These are phyloP conservation scores for Pogonocichla stellata DNA, from an alignment of 2,113 vertebrate genomes.

Conservation along the genomic window DNA sequence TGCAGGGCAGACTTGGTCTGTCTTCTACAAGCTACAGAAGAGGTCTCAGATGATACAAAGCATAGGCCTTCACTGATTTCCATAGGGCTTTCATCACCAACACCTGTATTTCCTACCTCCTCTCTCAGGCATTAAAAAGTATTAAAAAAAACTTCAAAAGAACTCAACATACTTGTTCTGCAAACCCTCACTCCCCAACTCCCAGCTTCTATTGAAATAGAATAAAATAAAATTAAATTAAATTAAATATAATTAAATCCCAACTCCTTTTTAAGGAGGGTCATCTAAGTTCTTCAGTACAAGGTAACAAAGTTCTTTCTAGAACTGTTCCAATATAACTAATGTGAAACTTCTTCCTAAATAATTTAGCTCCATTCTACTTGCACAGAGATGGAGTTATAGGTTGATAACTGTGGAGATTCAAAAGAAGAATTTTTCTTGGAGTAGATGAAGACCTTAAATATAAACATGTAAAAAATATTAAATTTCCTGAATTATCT, in stretches of 20 bases:
- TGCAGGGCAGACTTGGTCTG: background rate
- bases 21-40: background rate
- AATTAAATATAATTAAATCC: background rate
- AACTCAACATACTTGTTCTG: background rate
- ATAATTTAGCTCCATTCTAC: background rate
- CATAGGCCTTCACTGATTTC: background rate
- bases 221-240: background rate
- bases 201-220: background rate
- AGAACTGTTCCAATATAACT: background rate
- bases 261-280: background rate
- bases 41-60: background rate
- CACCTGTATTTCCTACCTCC: background rate
- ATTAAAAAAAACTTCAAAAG: background rate
- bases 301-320: background rate
- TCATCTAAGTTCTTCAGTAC: background rate
- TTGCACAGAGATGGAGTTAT: background rate
- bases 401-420: background rate
- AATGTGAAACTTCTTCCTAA: background rate
- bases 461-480: rapidly evolving
- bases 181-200: background rate
- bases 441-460: background rate
- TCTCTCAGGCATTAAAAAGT: background rate
- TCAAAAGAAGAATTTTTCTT: background rate
- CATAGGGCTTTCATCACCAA: background rate
- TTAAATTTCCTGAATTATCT: background rate